Percentiles rank a stretch among this genome's conserved stretches.
These are phyloP conservation scores for Panopea generosa DNA, from an alignment of 2,888 invertebrate genomes.

Conservation along the genomic window DNA sequence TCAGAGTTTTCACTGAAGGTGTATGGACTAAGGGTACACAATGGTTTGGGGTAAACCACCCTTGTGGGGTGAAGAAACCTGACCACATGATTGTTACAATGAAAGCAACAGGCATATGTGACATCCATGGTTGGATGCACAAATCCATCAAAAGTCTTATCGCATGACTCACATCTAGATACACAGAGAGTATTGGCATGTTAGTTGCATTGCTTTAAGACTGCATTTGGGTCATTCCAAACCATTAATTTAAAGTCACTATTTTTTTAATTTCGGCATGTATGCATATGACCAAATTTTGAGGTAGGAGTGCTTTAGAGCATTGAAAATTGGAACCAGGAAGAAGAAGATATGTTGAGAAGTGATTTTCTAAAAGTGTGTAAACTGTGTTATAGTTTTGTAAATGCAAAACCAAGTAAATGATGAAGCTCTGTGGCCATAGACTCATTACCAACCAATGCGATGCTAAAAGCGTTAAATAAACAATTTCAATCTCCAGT, in stretches of 20 bases:
- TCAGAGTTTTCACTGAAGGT: background rate
- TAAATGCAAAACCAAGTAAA: background rate
- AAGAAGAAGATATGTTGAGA: conserved; percentile 14
- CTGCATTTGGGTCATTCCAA: conserved; percentile 32
- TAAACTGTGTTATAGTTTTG: background rate
- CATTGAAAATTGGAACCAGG: background rate
- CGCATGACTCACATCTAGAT: background rate
- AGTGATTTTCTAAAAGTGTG: conserved; percentile 13
- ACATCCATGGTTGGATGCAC: background rate
- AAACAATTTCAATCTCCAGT: conserved; percentile 38
- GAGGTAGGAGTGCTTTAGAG: background rate
- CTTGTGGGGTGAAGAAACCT: too few species aligned
- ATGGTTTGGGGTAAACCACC: too few species aligned
- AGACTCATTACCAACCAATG: conserved; percentile 21
- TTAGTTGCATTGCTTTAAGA: conserved; percentile 17
- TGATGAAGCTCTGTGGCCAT: conserved; percentile 31
- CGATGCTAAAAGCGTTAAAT: conserved; percentile 32
- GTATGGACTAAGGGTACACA: conserved; percentile 20
- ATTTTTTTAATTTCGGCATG: conserved; percentile 6
- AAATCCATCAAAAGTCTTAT: too few species aligned
- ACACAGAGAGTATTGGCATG: conserved; percentile 22
- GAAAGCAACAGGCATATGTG: background rate
- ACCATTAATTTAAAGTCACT: conserved; percentile 12
- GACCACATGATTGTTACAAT: too few species aligned
- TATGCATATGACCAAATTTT: too few species aligned